Evolutionary conservation across 2,797 vertebrate genomes (phyloP).

Genomic region (Scyliorhinus canicula): DNA sequence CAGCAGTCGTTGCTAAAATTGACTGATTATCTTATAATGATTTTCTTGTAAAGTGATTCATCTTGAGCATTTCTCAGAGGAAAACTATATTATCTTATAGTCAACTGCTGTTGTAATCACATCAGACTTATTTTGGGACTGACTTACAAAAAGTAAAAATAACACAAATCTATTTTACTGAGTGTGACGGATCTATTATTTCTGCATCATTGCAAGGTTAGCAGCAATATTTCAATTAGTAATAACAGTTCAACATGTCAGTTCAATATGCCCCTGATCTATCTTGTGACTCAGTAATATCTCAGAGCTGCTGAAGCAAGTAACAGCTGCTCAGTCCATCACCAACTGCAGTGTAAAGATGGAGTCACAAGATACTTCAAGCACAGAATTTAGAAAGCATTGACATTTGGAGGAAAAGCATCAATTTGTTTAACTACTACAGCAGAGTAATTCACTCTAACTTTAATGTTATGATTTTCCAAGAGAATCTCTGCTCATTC

Average conservation of each 20-base stretch:
- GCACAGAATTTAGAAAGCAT: not conserved
- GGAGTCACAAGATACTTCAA: not conserved
- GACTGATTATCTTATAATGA: slow-evolving; percentile 28
- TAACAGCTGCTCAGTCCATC: not conserved
- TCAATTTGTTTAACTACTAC: not conserved
- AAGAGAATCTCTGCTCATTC: not conserved
- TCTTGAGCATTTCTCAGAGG: not conserved
- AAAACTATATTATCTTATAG: slow-evolving; percentile 11
- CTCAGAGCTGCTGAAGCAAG: not conserved
- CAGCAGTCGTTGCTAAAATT: slow-evolving; percentile 14
- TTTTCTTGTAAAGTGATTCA: slow-evolving; percentile 34
- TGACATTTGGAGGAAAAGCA: not conserved
- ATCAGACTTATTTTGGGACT: slow-evolving; percentile 24
- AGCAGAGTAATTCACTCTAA: not conserved
- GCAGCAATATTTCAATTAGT: slow-evolving; percentile 36
- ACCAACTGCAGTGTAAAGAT: not conserved
- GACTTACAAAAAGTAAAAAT: slow-evolving; percentile 29
- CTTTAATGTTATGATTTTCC: not conserved
- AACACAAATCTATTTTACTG: slow-evolving; percentile 24
- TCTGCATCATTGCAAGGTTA: slow-evolving; percentile 6
- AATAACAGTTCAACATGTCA: slow-evolving; percentile 15
- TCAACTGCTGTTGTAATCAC: slow-evolving; percentile 18
- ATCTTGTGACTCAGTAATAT: not conserved
- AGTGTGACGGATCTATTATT: slow-evolving; percentile 32
- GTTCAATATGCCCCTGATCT: slow-evolving; percentile 14